Base-by-base conservation (phyloP, 2,888 invertebrate species). In the Chrysodeixis includens region DNA sequence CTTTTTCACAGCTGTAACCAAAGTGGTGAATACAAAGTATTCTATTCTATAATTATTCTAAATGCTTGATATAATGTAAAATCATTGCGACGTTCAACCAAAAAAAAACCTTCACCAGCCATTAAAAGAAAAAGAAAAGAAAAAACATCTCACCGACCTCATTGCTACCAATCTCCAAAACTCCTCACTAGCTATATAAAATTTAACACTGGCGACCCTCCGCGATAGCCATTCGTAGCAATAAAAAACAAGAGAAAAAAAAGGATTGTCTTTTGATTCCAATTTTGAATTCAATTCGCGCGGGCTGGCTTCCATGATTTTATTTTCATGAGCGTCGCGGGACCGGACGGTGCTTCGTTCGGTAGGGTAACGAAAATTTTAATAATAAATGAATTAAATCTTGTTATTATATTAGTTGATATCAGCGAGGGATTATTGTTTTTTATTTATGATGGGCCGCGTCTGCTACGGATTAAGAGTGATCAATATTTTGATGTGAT, bases 281-380 rank as follows among this genome's bases (percentile, higher is more conserved):
- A 93, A 93, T 93, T 94, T 92, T 90, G 92, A 90, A 93, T 93
- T 93, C 94, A 93, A 95, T 94, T 90, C 92, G 86, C 91, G 89
- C 90, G 90, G 91, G 92, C 88, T 87, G 88, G 82, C 86, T 83
- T 88, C 90, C 93, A 94, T 94, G 94, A 94, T 95, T 94, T 94
- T 94, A 94, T 94, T 94, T 94, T 94, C 93, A 94, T 94, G 92
- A 93, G 88, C 87, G 92, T 81, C 88, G 74, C 85, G 94, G 93
- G 93, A 93, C 84, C 46, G 44, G 58, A 65, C 26, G 26, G 26
- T 26, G 26, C 26, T 26, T 4, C 26, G 6, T 2, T 26, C 2
- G 81, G 76, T 70, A 72, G 75, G n/a, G 87, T 89, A 89, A 86
- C 88, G 88, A 88, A 88, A 79, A 81, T 81, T 78, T 92, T 83